Conservation (phyloP, 2,113 vertebrate species). For the Circaetus cinerascens region DNA sequence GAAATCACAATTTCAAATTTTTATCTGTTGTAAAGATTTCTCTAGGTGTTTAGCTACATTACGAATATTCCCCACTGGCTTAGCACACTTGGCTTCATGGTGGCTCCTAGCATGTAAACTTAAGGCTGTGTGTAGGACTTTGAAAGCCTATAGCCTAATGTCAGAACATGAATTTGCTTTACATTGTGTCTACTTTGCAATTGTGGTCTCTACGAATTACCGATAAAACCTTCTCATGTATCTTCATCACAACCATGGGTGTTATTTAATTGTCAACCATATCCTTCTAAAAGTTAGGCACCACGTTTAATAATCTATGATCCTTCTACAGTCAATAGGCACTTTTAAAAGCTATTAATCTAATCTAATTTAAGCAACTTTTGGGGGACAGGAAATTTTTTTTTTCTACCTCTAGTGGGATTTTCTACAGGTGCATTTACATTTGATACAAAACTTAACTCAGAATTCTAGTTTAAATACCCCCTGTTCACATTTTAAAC, state of each 20-base stretch:
- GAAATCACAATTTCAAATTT: not conserved
- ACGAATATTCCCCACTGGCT: not conserved
- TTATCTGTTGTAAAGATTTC: not conserved
- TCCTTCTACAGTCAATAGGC: not conserved
- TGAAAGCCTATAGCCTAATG: not conserved
- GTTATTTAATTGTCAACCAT: not conserved
- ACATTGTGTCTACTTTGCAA: rapidly evolving
- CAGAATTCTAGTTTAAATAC: not conserved
- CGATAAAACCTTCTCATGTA: not conserved
- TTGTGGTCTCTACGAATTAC: not conserved
- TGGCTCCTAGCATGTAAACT: not conserved
- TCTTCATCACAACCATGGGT: not conserved
- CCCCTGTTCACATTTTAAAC: not conserved
- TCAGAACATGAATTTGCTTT: not conserved
- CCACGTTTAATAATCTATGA: not conserved
- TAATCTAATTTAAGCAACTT: not conserved
- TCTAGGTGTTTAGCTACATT: not conserved
- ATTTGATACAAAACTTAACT: not conserved
- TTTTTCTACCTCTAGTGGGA: not conserved
- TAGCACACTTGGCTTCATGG: not conserved
- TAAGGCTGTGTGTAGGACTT: not conserved
- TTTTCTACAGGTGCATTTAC: not conserved
- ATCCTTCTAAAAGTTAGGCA: not conserved
- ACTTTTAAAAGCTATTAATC: not conserved
- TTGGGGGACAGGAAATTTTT: not conserved